A percentile compares a stretch with the other conserved stretches of the same genome.
Conservation (phyloP, 2,888 invertebrate species). For the Imbricaverruca yamaguchii region DNA sequence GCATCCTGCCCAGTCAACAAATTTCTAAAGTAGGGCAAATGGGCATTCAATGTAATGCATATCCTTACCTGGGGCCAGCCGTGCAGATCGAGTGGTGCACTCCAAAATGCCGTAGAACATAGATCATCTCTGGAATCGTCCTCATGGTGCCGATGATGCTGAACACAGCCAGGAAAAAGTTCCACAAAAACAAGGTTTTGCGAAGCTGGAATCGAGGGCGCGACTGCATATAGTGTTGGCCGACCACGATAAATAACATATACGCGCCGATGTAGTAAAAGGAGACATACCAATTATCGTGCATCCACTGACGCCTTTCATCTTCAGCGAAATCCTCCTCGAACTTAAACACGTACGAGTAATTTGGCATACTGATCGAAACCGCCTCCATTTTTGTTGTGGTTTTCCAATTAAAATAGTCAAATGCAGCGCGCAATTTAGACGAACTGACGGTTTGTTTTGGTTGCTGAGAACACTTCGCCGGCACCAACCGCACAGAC, state of each 20-base stretch:
- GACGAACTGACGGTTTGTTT: neutral
- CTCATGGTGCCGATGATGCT: constrained; percentile 79
- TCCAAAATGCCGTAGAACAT: constrained; percentile 80
- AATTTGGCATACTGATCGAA: neutral
- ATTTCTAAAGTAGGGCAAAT: neutral
- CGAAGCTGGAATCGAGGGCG: constrained; percentile 83
- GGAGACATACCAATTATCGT: constrained; percentile 88
- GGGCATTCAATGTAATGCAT: neutral
- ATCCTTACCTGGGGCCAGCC: neutral
- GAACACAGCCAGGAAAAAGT: constrained; percentile 82
- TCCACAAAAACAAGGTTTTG: constrained; percentile 83
- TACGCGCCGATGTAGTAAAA: constrained; percentile 85
- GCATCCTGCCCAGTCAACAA: neutral
- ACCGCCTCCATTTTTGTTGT: neutral
- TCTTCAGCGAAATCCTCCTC: constrained; percentile 89
- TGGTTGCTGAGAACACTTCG: neutral
- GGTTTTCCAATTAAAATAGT: neutral
- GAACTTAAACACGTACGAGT: constrained; percentile 80
- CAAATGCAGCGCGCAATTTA: neutral
- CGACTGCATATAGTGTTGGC: constrained; percentile 87
- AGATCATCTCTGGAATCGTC: constrained; percentile 86
- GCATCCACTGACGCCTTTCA: constrained; percentile 88
- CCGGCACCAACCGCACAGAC: neutral
- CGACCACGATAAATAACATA: constrained; percentile 87
- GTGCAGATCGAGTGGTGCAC: constrained; percentile 88